These are phyloP conservation scores for western clawed frog (Xenopus tropicalis) DNA, from an alignment of 2,113 vertebrate species.

Conservation along the genomic window DNA sequence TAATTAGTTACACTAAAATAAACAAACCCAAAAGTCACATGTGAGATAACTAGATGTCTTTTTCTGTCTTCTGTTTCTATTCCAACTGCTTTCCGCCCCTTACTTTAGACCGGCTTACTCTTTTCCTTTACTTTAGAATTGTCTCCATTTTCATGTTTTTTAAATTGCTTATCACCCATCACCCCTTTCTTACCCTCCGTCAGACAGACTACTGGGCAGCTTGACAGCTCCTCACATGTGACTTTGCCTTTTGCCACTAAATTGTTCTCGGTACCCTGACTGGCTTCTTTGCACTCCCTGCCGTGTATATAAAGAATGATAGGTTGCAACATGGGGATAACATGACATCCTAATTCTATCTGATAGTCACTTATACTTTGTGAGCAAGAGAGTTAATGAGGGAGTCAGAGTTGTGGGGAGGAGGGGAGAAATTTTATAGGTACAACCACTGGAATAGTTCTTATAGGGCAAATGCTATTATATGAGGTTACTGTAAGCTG, in stretches of 20 bases:
- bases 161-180: neutral
- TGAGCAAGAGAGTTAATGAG: slow-evolving; percentile 1
- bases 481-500: slow-evolving; percentile 25
- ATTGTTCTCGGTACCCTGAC: slow-evolving; percentile 15
- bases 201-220: slow-evolving; percentile 2
- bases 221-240: slow-evolving; percentile 7
- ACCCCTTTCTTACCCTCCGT: neutral
- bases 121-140: neutral
- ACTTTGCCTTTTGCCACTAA: neutral
- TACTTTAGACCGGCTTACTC: slow-evolving; percentile 6
- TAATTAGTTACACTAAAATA: slow-evolving; percentile 43
- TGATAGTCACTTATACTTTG: neutral
- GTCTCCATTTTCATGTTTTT: slow-evolving; percentile 23
- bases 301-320: slow-evolving; percentile 4
- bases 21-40: slow-evolving; percentile 44
- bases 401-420: neutral
- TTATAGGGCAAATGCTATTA: neutral
- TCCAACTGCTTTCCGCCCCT: slow-evolving; percentile 25
- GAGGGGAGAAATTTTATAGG: slow-evolving; percentile 9
- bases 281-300: neutral
- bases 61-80: slow-evolving; percentile 56
- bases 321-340: neutral
- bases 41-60: slow-evolving; percentile 49
- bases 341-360: slow-evolving; percentile 18
- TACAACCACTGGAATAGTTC: slow-evolving; percentile 37